Evolutionary conservation across 1,140 invertebrate species (phyloP), one percentile per base, ranked within the genome.

Genomic region (Goniozus legneri): DNA sequence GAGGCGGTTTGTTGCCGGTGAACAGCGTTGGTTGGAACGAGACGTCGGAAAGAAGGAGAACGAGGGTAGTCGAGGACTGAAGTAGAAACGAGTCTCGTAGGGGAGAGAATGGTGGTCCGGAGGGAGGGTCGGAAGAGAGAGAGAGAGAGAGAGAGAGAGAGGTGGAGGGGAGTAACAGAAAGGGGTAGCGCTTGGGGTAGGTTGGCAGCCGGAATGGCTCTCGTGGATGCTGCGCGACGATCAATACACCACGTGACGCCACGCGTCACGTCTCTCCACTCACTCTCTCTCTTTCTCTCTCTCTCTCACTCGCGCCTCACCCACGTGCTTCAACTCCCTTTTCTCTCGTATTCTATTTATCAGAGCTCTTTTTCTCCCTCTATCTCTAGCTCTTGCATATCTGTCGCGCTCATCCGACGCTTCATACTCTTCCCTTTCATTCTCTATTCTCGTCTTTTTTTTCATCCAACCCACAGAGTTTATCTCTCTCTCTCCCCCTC

Each of bases 171-270:
- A 54, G 50, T 57, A 50, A 44, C 50, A 34, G 20, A 19, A 40
- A 35, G 24, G 35, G 37, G 47, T 41, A 41, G 24, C 54, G 55
- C 52, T 69, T 67, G 67, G 64, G 61, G 62, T 68, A 62, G 62
- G 64, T 58, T 65, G 59, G 60, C 57, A 64, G 61, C 59, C 60
- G 60, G 61, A 69, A 69, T 70, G 66, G 66, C 58, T 67, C 55
- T 67, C 58, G 62, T 57, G 65, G 64, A 71, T 69, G 60, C 65
- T 69, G 66, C 50, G 58, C 62, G 60, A 57, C 68, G 68, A 69
- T 71, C 68, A 71, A 71, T 71, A 71, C 56, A 53, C 58, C 62
- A 69, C 61, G 65, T 67, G 67, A 61, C 65, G 64, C 56, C 65
- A 66, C 60, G 64, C 65, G 62, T 69, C 65, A 61, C 55, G 53